Base-by-base conservation (phyloP, 2,797 vertebrate species). In the Merluccius polli region DNA sequence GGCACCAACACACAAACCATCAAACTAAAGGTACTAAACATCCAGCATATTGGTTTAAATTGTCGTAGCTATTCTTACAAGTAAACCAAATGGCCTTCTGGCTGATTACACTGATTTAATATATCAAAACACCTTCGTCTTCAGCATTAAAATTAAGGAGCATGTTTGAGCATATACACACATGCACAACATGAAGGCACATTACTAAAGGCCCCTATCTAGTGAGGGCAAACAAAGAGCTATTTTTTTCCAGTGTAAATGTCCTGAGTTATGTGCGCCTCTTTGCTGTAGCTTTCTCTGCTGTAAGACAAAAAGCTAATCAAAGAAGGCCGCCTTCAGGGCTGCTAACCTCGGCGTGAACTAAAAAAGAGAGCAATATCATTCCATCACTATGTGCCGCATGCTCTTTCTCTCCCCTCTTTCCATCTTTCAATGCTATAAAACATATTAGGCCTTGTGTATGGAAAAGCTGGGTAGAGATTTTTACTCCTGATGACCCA, bases 311-410 rank as follows among this genome's bases (percentile, higher is more conserved):
- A 92, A 95, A 94, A 94, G 92, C 92, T 93, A 93, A 95, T 95
- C 94, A 95, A 94, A 94, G 90, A 88, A 86, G 36, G 75, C 83
- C 79, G 93, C 92, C 95, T 93, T 86, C 87, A 81, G 88, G 92
- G 94, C 92, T 91, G 92, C 90, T 95, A 95, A 95, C 94, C 93
- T 92, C 89, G 84, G 86, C 75, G 83, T 95, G 95, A 96, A 95
- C 95, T 94, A 93, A 85, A 93, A 90, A 88, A 2, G 84, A 86
- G 94, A 80, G 93, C 94, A 94, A 94, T 93, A 94, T 92, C 94
- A 92, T 93, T 94, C 95, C 93, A 95, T 95, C 94, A 92, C 90
- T 86, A 85, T 83, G 79, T 77, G 77, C 88, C 87, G 86, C 87
- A 90, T 90, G 91, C 92, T 73, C 74, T 80, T 27, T 18, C 76